Conservation (phyloP, 2,113 vertebrate species). For the human (Homo sapiens) region DNA sequence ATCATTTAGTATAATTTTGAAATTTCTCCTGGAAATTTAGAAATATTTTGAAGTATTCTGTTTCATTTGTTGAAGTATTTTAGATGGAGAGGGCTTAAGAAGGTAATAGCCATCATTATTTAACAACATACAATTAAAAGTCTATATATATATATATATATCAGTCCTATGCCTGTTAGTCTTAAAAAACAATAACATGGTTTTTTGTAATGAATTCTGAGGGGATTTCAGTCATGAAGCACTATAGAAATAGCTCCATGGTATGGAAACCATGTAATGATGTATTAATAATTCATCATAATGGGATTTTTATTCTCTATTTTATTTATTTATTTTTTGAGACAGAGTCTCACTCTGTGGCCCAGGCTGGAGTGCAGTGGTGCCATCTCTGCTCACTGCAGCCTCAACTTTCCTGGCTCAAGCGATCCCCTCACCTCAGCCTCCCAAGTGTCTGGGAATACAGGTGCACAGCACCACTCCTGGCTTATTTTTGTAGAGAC, state of each 20-base stretch:
- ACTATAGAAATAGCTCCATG: not conserved
- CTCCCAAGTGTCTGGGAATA: no score
- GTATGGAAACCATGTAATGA: not conserved
- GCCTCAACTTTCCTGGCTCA: no score
- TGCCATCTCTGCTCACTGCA: no score
- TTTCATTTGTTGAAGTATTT: constrained; percentile 11
- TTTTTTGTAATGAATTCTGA: not conserved
- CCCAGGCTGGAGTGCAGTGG: no score
- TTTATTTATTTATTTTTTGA: not conserved
- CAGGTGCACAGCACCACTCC: no score
- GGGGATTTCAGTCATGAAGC: not conserved
- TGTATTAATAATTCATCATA: not conserved
- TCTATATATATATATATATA: not conserved
- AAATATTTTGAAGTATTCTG: not conserved
- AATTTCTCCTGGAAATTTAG: not conserved
- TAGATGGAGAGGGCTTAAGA: not conserved
- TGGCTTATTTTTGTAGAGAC: no score
- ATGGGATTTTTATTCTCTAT: not conserved
- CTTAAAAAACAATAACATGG: not conserved
- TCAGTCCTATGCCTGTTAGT: not conserved
- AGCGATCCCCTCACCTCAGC: no score
- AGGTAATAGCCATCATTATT: not conserved
- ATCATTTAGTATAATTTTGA: not conserved
- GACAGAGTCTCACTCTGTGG: no score
- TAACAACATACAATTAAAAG: not conserved